Evolutionary conservation across 2,113 vertebrate genomes (phyloP).

Genomic region (Bothrops jararaca): DNA sequence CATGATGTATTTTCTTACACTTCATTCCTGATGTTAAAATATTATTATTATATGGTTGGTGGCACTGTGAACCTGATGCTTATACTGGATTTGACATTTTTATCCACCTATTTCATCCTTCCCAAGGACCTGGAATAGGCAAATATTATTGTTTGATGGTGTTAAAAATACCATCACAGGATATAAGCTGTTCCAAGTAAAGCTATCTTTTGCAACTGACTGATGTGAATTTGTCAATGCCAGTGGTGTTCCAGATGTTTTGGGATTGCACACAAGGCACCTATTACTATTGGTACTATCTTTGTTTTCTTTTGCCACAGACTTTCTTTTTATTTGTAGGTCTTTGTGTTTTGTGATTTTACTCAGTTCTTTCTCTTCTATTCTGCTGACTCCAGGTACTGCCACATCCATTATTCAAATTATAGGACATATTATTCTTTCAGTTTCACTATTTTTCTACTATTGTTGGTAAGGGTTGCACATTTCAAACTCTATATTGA

Average conservation of each 20-base stretch:
- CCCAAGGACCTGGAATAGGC: background rate
- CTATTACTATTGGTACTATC: background rate
- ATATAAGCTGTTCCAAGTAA: background rate
- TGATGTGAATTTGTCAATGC: background rate
- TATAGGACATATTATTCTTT: background rate
- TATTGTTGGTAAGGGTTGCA: background rate
- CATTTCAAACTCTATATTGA: background rate
- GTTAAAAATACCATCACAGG: background rate
- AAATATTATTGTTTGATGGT: background rate
- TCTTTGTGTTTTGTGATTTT: background rate
- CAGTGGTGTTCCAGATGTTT: background rate
- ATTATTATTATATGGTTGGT: background rate
- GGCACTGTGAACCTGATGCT: background rate
- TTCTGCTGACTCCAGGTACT: background rate
- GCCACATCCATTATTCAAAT: background rate
- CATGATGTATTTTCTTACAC: background rate
- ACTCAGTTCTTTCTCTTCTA: background rate
- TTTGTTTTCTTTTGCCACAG: background rate
- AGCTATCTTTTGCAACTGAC: background rate
- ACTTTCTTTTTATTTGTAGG: background rate
- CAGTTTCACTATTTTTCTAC: background rate
- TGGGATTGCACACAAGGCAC: background rate
- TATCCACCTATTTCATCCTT: background rate
- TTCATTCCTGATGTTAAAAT: background rate
- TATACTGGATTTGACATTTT: background rate